Percentiles rank a stretch among this genome's conserved stretches.
phyloP scores from a whole-genome alignment of 2,888 invertebrate species.

The Cartodere bifasciata region DNA sequence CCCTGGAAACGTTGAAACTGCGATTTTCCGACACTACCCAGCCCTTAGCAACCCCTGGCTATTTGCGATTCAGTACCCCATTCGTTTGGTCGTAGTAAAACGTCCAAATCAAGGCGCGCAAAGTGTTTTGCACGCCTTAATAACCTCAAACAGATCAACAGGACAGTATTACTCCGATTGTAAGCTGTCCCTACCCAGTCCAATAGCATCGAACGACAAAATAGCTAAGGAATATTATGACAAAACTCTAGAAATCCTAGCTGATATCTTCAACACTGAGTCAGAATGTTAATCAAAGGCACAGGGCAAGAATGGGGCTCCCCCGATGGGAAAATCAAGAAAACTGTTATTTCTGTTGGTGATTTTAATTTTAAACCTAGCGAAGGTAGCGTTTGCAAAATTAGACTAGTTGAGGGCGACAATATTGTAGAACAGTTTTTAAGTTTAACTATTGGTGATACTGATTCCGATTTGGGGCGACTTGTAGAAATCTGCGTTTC shows the following conservation, averaged over 20 bases:
- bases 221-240: conserved; percentile 27
- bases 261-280: conserved; percentile 26
- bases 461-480: conserved; percentile 35
- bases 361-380: conserved; percentile 26
- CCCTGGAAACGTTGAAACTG: conserved; percentile 36
- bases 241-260: conserved; percentile 26
- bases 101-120: conserved; percentile 34
- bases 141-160: conserved; percentile 29
- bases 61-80: conserved; percentile 32
- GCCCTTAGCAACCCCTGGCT: conserved; percentile 27
- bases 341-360: conserved; percentile 25
- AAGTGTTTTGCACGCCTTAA: conserved; percentile 30
- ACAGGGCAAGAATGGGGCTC: too few species aligned
- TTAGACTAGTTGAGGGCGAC: conserved; percentile 21
- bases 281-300: conserved; percentile 29
- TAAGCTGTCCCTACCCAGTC: conserved; percentile 26
- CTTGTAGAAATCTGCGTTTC: conserved; percentile 36
- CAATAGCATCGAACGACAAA: conserved; percentile 24
- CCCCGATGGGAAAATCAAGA: conserved; percentile 28
- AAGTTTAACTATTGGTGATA: conserved; percentile 32
- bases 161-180: conserved; percentile 33
- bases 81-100: conserved; percentile 30
- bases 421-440: conserved; percentile 18
- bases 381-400: conserved; percentile 28
- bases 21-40: conserved; percentile 32